Conservation (phyloP, 1,140 invertebrate genomes). For the Drosophila navojoa region DNA sequence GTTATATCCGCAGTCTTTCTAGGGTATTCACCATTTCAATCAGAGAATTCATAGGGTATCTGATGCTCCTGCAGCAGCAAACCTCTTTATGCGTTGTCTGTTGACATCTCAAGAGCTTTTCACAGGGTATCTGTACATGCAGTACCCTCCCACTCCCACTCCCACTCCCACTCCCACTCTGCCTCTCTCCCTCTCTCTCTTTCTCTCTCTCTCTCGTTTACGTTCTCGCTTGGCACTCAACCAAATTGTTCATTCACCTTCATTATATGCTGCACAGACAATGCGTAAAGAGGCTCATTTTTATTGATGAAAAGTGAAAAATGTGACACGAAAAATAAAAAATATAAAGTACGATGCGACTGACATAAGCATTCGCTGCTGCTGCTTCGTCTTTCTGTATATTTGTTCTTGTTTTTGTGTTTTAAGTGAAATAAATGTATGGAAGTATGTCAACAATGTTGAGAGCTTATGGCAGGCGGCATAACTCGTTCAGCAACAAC, state of each 20-base stretch:
- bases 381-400: not conserved
- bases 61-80: too few relatives aligned
- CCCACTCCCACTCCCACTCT: not conserved
- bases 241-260: slow-evolving; percentile 15
- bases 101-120: not conserved
- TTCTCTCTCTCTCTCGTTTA: not conserved
- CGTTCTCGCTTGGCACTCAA: slow-evolving; percentile 3
- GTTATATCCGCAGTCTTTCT: too few relatives aligned
- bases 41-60: too few relatives aligned
- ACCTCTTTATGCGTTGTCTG: too few relatives aligned
- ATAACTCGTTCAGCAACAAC: slow-evolving; percentile 35
- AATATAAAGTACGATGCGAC: slow-evolving; percentile 5
- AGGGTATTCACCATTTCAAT: too few relatives aligned
- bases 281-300: slow-evolving; percentile 47
- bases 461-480: slow-evolving; percentile 45
- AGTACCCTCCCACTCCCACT: not conserved
- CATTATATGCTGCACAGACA: slow-evolving; percentile 35
- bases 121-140: not conserved
- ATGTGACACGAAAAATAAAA: slow-evolving; percentile 24
- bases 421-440: slow-evolving; percentile 53
- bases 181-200: too few relatives aligned
- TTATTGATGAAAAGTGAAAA: slow-evolving; percentile 76
- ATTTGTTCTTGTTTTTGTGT: slow-evolving; percentile 6
- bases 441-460: slow-evolving; percentile 68
- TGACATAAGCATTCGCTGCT: slow-evolving; percentile 43